These are phyloP conservation scores for Leptopilina syphax DNA, from an alignment of 2,888 invertebrate genomes.

Conservation along the genomic window DNA sequence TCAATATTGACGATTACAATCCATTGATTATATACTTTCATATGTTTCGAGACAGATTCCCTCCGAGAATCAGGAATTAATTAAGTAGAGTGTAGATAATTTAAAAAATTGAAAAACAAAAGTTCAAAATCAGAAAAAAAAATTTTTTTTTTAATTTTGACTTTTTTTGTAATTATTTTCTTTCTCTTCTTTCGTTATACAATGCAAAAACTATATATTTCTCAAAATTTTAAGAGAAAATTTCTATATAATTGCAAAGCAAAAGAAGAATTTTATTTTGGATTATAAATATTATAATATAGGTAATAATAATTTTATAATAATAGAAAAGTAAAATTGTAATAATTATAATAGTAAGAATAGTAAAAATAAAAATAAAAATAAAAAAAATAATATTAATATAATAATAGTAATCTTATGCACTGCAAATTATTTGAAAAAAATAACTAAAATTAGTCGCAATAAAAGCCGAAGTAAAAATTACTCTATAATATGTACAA, in stretches of 20 bases:
- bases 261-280: too few relatives aligned
- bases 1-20: slow-evolving; percentile 42
- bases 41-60: slow-evolving; percentile 61
- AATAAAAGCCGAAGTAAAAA: not conserved
- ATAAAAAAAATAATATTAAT: not conserved
- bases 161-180: not conserved
- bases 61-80: slow-evolving; percentile 36
- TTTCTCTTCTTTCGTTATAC: too few relatives aligned
- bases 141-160: not conserved
- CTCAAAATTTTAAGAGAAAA: too few relatives aligned
- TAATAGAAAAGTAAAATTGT: too few relatives aligned
- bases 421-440: not conserved
- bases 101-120: not conserved
- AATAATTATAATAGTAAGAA: too few relatives aligned
- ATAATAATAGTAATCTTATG: not conserved
- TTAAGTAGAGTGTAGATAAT: slow-evolving; percentile 30
- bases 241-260: too few relatives aligned
- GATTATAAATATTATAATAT: too few relatives aligned
- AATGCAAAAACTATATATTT: not conserved
- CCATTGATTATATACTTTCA: slow-evolving; percentile 61
- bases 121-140: slow-evolving; percentile 6
- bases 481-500: slow-evolving; percentile 9
- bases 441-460: not conserved
- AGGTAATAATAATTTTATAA: too few relatives aligned
- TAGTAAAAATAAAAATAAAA: too few relatives aligned